Base-by-base conservation (phyloP, 2,797 vertebrate genomes). In the Pyrrhura leucotis region DNA sequence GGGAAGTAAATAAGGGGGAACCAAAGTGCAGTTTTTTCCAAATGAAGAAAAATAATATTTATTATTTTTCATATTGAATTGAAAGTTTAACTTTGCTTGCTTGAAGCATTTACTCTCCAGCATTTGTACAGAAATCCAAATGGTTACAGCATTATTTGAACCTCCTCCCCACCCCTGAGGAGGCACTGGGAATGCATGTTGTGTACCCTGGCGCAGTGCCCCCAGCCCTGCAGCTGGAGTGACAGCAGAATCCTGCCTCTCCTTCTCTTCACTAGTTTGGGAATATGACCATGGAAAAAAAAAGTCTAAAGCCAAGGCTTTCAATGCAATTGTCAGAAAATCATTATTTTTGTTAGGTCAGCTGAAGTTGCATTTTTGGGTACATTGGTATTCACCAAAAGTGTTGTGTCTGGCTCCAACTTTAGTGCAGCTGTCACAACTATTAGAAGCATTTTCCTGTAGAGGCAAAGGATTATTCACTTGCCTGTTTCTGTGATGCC, bases 341-440 rank as follows among this genome's bases (percentile, higher is more conserved):
- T 56, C 3, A 11, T 75, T 72, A 22, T 48, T 91, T 88, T 80
- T 83, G 28, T 66, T 45, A 81, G 78, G 6, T 88, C 45, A 87
- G 23, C 18, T 54, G 86, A 78, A 87, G 23, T 51, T 21, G 69
- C 22, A 33, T 76, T 90, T 95, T 85, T 62, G 48, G 35, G 28
- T 89, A 66, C 10, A 29, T 7, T 82, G 50, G 28, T 47, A 69
- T 94, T 85, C 63, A 74, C 63, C 47, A 79, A 71, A 89, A 79
- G 58, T 56, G 25, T 79, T 85, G 39, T 39, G 48, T 56, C 75
- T 92, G 75, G 59, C 74, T 85, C 28, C 66, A 26, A 61, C 33
- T 90, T 29, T 10, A 3, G 8, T 45, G 75, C 81, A 94, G 59
- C 87, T 93, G 89, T 87, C 78, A 85, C 47, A 87, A 17, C 54